Evolutionary conservation across 2,797 vertebrate genomes (phyloP).

Genomic region (Acanthornis magna): DNA sequence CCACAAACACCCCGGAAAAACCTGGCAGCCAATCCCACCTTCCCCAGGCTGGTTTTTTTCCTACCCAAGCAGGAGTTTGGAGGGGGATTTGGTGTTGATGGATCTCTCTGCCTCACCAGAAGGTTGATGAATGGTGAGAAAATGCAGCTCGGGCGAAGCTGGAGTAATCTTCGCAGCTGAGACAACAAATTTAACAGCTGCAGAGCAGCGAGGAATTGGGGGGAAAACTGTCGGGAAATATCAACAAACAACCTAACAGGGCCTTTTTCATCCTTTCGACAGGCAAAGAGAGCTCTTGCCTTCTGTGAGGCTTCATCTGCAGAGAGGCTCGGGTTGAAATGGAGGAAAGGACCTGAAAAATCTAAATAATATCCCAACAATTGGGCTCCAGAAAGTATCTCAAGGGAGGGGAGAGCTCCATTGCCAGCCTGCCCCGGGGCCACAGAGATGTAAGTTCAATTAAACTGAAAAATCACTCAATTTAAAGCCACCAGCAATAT

Average conservation of each 20-base stretch:
- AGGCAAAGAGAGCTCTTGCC: not conserved
- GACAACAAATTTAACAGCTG: conserved; percentile 63
- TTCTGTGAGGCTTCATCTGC: not conserved
- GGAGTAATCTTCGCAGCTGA: conserved; percentile 59
- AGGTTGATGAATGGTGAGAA: conserved; percentile 53
- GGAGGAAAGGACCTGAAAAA: not conserved
- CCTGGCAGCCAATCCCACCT: not conserved
- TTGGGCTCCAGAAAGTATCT: not conserved
- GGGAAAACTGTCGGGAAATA: conserved; percentile 45
- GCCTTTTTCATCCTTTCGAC: not conserved
- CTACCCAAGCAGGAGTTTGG: not conserved
- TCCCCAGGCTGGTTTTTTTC: not conserved
- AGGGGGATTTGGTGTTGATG: conserved; percentile 48
- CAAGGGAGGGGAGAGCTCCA: not conserved
- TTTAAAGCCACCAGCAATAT: not conserved
- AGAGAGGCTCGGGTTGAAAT: not conserved
- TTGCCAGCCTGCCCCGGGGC: not conserved
- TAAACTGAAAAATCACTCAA: conserved; percentile 13
- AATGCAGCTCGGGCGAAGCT: conserved; percentile 44
- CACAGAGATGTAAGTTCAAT: not conserved
- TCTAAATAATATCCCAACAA: not conserved
- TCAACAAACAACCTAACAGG: conserved; percentile 52
- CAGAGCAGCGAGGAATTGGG: conserved; percentile 46
- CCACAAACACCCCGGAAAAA: not conserved
- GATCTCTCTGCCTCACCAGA: conserved; percentile 41